Evolutionary conservation across 2,888 invertebrate genomes (phyloP), one percentile per base, ranked within the genome.

Genomic region (Limulus polyphemus): DNA sequence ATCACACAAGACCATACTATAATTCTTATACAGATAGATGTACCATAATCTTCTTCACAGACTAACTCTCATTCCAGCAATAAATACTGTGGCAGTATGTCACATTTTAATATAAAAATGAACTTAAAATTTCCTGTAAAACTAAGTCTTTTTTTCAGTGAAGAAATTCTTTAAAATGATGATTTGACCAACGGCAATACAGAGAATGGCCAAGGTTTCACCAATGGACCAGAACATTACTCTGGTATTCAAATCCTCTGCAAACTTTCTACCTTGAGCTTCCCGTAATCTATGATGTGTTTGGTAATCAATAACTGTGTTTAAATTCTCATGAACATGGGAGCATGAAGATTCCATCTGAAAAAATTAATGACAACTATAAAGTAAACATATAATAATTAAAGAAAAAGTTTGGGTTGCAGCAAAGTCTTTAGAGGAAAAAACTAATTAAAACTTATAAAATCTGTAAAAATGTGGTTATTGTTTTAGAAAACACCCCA

Each of bases 251-350:
- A 99, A 80, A 75, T 97, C 93, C 78, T 99, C 99, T 0, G 97
- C 99, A 63, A 95, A 82, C 74, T 92, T 94, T 59, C 97, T 84
- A 58, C 94, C 88, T 76, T 95, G 93, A 2, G 97, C 87, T 79
- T 99, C 99, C 59, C 93, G 82, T 65, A 99, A 78, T 63, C 95
- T 83, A 78, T 98, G 95, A 79, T 98, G 97, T 9, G 98, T 99
- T 80, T 99, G 98, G 73, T 89, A 90, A 77, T 99, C 98, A 67
- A 93, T 81, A 61, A 97, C 88, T 68, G 83, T 84, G 72, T 88
- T 90, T 57, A 97, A 79, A 65, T 88, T 85, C 75, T 90, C 90
- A 76, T 97, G 95, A 68, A 95, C 87, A 75, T 87, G 86, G 74
- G 88, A 87, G 7, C 92, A 85, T 11, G 92, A 90, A 9, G 90